Evolutionary conservation across 2,113 vertebrate genomes (phyloP).

Genomic region (Labeo rohita): DNA sequence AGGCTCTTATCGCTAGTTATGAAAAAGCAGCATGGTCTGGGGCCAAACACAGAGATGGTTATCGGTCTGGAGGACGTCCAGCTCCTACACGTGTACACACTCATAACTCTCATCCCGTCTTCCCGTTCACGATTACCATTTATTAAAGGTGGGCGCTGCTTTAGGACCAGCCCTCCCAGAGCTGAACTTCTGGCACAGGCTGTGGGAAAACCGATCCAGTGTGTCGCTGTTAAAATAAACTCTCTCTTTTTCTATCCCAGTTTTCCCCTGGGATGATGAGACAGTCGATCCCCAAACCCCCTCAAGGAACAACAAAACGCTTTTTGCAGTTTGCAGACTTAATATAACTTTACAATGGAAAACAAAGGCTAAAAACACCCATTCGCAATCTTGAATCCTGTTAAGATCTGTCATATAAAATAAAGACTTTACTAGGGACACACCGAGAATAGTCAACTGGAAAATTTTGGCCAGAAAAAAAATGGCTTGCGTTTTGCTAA

Average conservation of each 20-base stretch:
- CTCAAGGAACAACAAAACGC: background rate
- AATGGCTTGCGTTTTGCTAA: background rate
- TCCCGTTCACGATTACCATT: conserved; percentile 30
- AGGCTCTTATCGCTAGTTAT: conserved; percentile 14
- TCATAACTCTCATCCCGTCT: conserved; percentile 8
- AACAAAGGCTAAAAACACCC: background rate
- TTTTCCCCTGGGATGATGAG: conserved; percentile 62
- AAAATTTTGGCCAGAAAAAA: background rate
- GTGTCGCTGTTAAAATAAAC: conserved; percentile 72
- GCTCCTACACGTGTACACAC: conserved; percentile 12
- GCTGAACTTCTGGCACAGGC: conserved; percentile 60
- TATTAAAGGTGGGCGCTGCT: conserved; percentile 39
- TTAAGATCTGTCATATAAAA: background rate
- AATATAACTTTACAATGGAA: background rate
- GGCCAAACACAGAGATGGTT: conserved; percentile 21
- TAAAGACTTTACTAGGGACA: background rate
- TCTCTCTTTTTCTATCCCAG: conserved; percentile 68
- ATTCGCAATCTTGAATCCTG: background rate
- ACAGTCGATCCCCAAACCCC: conserved; percentile 3
- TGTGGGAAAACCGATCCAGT: conserved; percentile 75
- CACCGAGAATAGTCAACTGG: background rate
- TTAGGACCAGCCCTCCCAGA: conserved; percentile 35
- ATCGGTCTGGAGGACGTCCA: background rate
- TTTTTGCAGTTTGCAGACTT: background rate
- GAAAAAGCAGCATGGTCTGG: background rate